Evolutionary conservation across 2,888 invertebrate genomes (phyloP).

Genomic region (Meliscaeva auricollis): DNA sequence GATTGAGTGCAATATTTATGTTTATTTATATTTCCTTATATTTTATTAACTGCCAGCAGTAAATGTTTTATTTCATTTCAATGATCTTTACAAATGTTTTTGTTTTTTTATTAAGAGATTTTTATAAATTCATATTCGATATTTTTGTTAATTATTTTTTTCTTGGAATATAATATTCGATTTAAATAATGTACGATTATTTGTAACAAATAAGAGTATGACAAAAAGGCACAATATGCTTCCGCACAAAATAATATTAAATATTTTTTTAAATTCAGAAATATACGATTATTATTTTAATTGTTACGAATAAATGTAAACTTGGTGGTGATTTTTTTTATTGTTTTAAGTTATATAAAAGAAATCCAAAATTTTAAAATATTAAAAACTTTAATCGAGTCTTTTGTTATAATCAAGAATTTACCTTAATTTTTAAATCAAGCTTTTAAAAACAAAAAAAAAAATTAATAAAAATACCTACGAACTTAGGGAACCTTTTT

Average conservation of each 20-base stretch:
- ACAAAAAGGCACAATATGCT: conserved; percentile 57
- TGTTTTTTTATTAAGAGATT: not conserved
- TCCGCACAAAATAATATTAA: conserved; percentile 55
- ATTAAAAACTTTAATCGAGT: no score
- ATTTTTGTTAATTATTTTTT: conserved; percentile 16
- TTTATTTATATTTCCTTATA: conserved; percentile 20
- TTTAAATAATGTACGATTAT: conserved; percentile 7
- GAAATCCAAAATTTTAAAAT: no score
- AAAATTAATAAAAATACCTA: no score
- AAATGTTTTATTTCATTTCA: conserved; percentile 20
- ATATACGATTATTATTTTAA: conserved; percentile 3
- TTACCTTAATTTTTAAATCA: no score
- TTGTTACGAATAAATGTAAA: not conserved
- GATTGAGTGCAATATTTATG: conserved; percentile 64
- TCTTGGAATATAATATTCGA: not conserved
- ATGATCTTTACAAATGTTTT: not conserved
- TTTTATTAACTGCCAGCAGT: conserved; percentile 33
- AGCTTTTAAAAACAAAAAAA: no score
- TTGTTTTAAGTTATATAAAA: no score
- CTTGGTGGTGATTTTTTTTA: not conserved
- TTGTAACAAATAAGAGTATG: conserved; percentile 1
- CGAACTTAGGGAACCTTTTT: no score
- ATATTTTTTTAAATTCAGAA: conserved; percentile 1
- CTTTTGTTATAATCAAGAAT: no score
- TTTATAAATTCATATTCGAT: conserved; percentile 8